Evolutionary conservation across 2,113 vertebrate species (phyloP).

Genomic region (Psilopogon haemacephalus): DNA sequence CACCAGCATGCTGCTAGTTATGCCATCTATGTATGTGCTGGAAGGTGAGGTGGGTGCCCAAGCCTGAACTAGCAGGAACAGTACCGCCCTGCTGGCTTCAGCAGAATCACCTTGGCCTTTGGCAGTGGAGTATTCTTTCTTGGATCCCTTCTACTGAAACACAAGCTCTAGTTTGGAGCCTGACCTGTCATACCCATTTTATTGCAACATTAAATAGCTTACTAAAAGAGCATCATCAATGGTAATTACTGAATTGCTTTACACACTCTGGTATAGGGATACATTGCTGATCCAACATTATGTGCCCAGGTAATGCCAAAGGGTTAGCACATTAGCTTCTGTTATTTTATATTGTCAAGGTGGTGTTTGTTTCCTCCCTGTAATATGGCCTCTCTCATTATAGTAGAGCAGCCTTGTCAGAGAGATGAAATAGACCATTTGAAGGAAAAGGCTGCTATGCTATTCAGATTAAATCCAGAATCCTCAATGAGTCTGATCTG

Average conservation of each 20-base stretch:
- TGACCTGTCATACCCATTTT: background rate
- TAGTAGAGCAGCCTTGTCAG: background rate
- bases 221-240: background rate
- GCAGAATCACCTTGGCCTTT: background rate
- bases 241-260: conserved; percentile 7
- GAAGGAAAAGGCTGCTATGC: background rate
- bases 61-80: background rate
- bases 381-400: background rate
- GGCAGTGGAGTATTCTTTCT: background rate
- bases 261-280: background rate
- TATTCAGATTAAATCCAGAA: background rate
- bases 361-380: background rate
- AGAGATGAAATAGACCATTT: background rate
- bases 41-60: background rate
- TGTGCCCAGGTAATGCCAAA: background rate
- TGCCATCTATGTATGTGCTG: background rate
- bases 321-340: background rate
- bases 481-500: background rate
- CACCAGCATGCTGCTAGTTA: background rate
- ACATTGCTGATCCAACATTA: background rate
- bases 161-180: background rate
- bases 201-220: background rate
- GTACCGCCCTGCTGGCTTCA: background rate
- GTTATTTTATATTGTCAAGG: background rate
- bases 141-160: background rate